Percentiles rank a stretch among this genome's conserved stretches.
These are phyloP conservation scores for Aegypius monachus DNA, from an alignment of 2,113 vertebrate species.

Conservation along the genomic window DNA sequence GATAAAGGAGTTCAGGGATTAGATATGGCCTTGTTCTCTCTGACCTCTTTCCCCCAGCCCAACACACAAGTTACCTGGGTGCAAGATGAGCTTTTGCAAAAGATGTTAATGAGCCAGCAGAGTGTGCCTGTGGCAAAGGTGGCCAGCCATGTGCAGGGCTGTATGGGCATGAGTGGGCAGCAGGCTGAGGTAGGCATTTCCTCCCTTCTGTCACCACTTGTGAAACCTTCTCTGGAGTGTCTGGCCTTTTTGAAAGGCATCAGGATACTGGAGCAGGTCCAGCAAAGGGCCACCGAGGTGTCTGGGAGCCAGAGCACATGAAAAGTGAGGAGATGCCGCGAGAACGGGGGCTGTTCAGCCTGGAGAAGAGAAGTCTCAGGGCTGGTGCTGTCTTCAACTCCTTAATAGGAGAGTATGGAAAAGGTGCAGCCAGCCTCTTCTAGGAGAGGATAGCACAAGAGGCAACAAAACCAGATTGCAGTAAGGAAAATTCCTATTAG, in stretches of 20 bases:
- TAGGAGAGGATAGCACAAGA: neutral
- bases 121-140: neutral
- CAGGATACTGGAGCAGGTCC: neutral
- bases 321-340: no score
- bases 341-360: neutral
- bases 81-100: neutral
- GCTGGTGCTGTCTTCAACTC: neutral
- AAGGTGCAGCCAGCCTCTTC: neutral
- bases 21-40: neutral
- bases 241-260: neutral
- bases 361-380: neutral
- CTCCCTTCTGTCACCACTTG: neutral
- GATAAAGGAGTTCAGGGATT: no score
- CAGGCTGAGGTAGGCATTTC: no score
- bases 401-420: neutral
- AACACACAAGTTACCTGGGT: neutral
- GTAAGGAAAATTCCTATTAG: neutral
- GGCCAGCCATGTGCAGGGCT: fast-evolving
- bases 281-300: neutral
- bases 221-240: neutral
- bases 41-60: neutral
- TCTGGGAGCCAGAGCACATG: neutral
- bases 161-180: neutral
- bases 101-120: neutral
- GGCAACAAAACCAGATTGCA: neutral